These are phyloP conservation scores for Pterois miles DNA, from an alignment of 2,797 vertebrate genomes.

Conservation along the genomic window DNA sequence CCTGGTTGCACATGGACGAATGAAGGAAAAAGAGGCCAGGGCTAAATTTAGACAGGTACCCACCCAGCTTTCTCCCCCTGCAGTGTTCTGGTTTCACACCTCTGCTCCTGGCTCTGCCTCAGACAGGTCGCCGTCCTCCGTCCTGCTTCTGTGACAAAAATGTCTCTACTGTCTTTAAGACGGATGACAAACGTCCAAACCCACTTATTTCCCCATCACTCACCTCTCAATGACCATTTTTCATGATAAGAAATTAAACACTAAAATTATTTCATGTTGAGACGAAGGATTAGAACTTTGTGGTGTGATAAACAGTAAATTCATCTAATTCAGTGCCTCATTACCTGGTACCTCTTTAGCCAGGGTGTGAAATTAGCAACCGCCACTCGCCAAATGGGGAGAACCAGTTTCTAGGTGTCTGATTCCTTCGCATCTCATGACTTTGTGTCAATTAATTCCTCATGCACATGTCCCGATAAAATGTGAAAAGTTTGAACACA, in stretches of 20 bases:
- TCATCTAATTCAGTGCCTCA: too few species aligned
- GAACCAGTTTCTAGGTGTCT: too few species aligned
- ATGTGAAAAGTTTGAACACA: too few species aligned
- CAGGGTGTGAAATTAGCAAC: too few species aligned
- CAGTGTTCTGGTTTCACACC: slow-evolving; percentile 77
- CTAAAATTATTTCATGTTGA: neutral
- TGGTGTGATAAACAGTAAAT: too few species aligned
- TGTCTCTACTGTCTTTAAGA: neutral
- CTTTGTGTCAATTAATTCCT: too few species aligned
- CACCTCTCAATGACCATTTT: neutral
- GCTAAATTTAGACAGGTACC: slow-evolving; percentile 99
- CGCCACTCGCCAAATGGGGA: too few species aligned
- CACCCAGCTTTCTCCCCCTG: slow-evolving; percentile 52
- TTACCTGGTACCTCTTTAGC: too few species aligned
- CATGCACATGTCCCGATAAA: too few species aligned
- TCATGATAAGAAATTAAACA: neutral
- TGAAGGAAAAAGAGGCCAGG: slow-evolving; percentile 99
- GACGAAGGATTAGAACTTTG: neutral
- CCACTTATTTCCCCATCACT: slow-evolving; percentile 6
- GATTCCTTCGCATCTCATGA: too few species aligned
- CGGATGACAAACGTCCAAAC: slow-evolving; percentile 33
- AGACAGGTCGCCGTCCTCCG: slow-evolving; percentile 38
- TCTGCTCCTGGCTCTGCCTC: slow-evolving; percentile 48
- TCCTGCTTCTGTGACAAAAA: slow-evolving; percentile 8
- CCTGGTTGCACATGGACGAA: slow-evolving; percentile 97